Base-by-base conservation (phyloP, 2,797 vertebrate genomes). In the Clarias fuscus region DNA sequence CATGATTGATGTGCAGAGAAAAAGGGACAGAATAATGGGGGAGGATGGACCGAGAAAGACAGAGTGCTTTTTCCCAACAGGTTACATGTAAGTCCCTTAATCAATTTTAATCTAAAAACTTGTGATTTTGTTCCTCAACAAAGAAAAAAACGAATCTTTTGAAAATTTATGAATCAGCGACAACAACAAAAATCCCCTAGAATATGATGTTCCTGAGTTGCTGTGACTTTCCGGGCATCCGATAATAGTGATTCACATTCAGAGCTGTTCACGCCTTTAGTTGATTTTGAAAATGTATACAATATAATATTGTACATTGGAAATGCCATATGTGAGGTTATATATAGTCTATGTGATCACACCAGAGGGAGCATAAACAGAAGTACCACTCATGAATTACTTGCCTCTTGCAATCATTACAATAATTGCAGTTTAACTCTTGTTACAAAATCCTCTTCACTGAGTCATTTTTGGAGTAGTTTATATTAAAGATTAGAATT, bases 1-100 rank as follows among this genome's bases (percentile, higher is more conserved):
- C 17, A 64, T 94, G 94, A 95, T 94, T 93, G 94, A 95, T 94
- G 92, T 90, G 91, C 84, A 89, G 85, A 88, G 87, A 75, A 87
- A 91, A 65, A 58, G 85, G 53, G 76, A 53, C 70, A 48, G 64
- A 80, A 37, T 56, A 77, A 73, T 70, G 64, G 81, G 56, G 68
- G 56, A 22, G 59, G n/a, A 64, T 56, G 53, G 72, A 67, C 80
- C 33, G 17, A 82, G 82, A 64, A 87, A 78, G 62, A 68, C 24
- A 27, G 53, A 75, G 56, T 4, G 53, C 43, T 67, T 62, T 53
- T 87, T 86, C 53, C 72, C 85, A 85, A 70, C 72, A 75, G 82
- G 64, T 65, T 87, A 84, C 81, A 43, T 20, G 30, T 58, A 78
- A 20, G 10, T 17, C 17, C 13, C 40, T 72, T 79, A 15, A 24